Conservation (phyloP, 2,888 invertebrate genomes). For the Coelopa pilipes region DNA sequence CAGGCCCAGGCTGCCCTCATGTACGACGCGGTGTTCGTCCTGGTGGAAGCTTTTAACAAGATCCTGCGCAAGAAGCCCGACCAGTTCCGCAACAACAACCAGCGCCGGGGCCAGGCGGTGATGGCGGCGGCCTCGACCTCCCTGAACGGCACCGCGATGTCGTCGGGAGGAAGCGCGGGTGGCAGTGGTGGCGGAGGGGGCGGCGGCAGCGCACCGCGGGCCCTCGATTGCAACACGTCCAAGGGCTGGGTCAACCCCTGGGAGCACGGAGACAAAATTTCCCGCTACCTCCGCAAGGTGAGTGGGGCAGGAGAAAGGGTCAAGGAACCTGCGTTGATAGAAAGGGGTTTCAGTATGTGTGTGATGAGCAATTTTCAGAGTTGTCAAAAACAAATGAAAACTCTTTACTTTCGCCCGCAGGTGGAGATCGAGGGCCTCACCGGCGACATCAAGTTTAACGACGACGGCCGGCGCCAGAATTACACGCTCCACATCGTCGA, state of each 20-base stretch:
- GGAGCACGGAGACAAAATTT: constrained; percentile 92
- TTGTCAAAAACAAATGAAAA: no score
- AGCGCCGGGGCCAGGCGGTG: constrained; percentile 74
- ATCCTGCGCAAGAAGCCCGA: constrained; percentile 88
- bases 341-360: no score
- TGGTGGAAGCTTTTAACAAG: constrained; percentile 90
- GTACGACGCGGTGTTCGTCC: constrained; percentile 93
- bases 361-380: no score
- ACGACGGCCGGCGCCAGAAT: constrained; percentile 87
- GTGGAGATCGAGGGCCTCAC: constrained; percentile 91
- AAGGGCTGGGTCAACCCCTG: constrained; percentile 88
- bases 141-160: constrained; percentile 51
- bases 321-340: no score
- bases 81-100: constrained; percentile 78
- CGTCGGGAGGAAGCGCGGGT: constrained; percentile 66
- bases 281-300: constrained; percentile 79
- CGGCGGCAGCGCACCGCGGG: constrained; percentile 55
- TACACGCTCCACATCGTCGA: constrained; percentile 91
- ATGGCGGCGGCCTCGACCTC: constrained; percentile 59
- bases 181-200: constrained; percentile 47
- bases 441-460: constrained; percentile 90
- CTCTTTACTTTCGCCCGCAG: constrained; percentile 67
- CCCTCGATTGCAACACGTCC: constrained; percentile 86
- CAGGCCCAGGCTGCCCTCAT: constrained; percentile 95
- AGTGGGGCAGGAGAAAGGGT: constrained; percentile 40